Evolutionary conservation across 2,113 vertebrate species (phyloP), one percentile per base, ranked within the genome.

Genomic region (Hydrochoerus hydrochaeris): DNA sequence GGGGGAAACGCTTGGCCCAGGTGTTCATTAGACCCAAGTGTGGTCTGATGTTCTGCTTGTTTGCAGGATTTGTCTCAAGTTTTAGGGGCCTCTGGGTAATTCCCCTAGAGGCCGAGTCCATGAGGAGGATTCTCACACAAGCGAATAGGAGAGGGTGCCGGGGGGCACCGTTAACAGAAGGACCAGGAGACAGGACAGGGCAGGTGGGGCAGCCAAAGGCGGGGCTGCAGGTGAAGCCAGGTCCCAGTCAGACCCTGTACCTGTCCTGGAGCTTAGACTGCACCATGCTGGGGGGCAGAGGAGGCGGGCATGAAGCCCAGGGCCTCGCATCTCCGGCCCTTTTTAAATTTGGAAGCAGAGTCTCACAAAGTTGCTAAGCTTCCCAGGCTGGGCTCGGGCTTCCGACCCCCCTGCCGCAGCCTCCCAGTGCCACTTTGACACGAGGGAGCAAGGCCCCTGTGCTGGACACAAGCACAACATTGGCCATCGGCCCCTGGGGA

Each of bases 221-320:
- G 32, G 26, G 63, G 19, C 2, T 32, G 38, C 17, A 24, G 24
- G 77, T 16, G 58, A 14, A 4, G 24, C 58, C 38, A n/a, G 7
- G 19, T 49, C 54, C 57, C 13, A 26, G 54, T 7, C 41, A 0
- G 0, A 30, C 22, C 5, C 35, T 10, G 26, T 3, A 7, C 12
- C 35, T n/a, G 28, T 35, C 58, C 73, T 52, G 30, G 19, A 30
- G 41, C 0, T 26, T 7, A 38, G 12, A 14, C 1, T n/a, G n/a
- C 5, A 32, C 30, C 0, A 17, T 10, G 4, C 1, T 44, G 38
- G 10, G 73, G 71, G 12, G 41, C 41, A 28, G 71, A 5, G 22
- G 17, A 4, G 38, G 11, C 2, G 75, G 44, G 75, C 26, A 17
- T 30, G 26, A 26, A 49, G 7, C 75, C 75, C 41, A 28, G 44